A percentile compares a stretch with the other conserved stretches of the same genome.
Evolutionary conservation across 1,140 invertebrate genomes (phyloP).

Genomic region (Oscheius sp.): DNA sequence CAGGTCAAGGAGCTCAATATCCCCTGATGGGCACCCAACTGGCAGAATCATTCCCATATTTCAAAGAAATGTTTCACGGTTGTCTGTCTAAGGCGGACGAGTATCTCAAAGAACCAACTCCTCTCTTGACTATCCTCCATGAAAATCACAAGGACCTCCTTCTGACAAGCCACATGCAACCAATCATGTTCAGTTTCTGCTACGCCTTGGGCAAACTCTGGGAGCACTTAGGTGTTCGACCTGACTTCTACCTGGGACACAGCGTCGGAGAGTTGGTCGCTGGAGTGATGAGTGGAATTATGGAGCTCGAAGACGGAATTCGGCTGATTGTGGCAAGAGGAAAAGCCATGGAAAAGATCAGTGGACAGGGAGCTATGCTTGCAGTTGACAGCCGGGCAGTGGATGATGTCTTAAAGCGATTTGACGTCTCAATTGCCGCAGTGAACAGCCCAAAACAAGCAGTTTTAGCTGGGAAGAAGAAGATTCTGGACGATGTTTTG

Average conservation of each 20-base stretch:
- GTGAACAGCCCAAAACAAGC: slow-evolving; percentile 37
- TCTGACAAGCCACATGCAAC: slow-evolving; percentile 33
- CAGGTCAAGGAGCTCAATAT: slow-evolving; percentile 41
- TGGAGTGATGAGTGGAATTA: slow-evolving; percentile 24
- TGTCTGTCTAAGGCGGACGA: slow-evolving; percentile 17
- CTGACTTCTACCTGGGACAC: slow-evolving; percentile 28
- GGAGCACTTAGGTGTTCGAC: slow-evolving; percentile 1
- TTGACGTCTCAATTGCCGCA: slow-evolving; percentile 30
- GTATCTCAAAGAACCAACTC: slow-evolving; percentile 12
- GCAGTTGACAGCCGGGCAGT: slow-evolving; percentile 26
- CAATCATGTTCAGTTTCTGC: slow-evolving; percentile 36
- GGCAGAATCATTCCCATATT: slow-evolving; percentile 17
- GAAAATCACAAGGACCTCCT: slow-evolving; percentile 30
- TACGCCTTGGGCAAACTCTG: slow-evolving; percentile 35
- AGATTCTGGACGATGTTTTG: slow-evolving; percentile 9
- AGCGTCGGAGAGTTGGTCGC: slow-evolving; percentile 43
- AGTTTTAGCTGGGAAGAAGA: background rate
- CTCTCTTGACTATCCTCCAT: slow-evolving; percentile 29
- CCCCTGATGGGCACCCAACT: slow-evolving; percentile 36
- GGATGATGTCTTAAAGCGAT: slow-evolving; percentile 15
- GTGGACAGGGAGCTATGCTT: slow-evolving; percentile 35
- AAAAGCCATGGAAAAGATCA: slow-evolving; percentile 36
- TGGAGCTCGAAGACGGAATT: slow-evolving; percentile 38
- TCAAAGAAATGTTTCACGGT: slow-evolving; percentile 6
- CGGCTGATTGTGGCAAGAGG: slow-evolving; percentile 29